Evolutionary conservation across 2,888 invertebrate genomes (phyloP).

Genomic region (Pseudolycoriella hygida): DNA sequence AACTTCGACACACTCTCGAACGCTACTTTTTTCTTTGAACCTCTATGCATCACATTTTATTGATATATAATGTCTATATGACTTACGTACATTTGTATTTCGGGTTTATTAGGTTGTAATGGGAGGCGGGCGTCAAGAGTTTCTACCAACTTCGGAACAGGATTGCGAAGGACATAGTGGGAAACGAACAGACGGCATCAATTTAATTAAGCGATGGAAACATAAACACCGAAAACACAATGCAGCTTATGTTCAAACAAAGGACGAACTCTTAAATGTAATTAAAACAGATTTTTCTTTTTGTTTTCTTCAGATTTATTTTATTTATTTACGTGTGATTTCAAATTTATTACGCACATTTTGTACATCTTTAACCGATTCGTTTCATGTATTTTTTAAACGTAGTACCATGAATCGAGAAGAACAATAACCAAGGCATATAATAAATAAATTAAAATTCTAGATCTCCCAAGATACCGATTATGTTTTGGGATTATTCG

Average conservation of each 20-base stretch:
- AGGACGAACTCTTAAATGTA: constrained; percentile 2
- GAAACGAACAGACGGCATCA: constrained; percentile 37
- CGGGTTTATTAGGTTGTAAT: constrained; percentile 38
- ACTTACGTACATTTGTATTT: no score
- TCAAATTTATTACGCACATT: not conserved
- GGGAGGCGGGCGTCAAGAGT: constrained; percentile 56
- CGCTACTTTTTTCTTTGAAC: no score
- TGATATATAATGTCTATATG: no score
- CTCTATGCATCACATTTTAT: no score
- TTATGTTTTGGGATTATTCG: constrained; percentile 52
- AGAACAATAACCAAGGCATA: not conserved
- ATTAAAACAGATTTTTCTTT: not conserved
- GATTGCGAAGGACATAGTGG: constrained; percentile 36
- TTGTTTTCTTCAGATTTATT: not conserved
- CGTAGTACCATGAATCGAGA: no score
- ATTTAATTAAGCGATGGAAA: constrained; percentile 52
- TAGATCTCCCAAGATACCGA: constrained; percentile 31
- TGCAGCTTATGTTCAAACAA: constrained; percentile 4
- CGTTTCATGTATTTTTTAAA: no score
- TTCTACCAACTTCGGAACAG: constrained; percentile 35
- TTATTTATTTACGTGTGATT: not conserved
- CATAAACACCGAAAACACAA: constrained; percentile 17
- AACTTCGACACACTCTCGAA: no score
- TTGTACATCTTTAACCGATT: no score
- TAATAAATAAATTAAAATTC: not conserved